Conservation (phyloP, 2,888 invertebrate species). For the Troglohyphantes excavatus region DNA sequence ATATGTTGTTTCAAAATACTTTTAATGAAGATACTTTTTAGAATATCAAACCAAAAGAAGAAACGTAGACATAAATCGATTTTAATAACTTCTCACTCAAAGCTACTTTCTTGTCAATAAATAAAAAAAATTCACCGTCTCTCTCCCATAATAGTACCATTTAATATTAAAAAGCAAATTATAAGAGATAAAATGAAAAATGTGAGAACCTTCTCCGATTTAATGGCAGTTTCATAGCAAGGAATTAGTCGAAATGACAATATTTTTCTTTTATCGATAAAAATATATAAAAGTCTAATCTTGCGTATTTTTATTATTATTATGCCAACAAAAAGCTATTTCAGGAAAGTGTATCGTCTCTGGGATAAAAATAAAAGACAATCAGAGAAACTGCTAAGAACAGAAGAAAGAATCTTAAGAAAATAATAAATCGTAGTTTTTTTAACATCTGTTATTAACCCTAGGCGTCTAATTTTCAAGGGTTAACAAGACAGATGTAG, state of each 20-base stretch:
- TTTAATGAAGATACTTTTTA: no score
- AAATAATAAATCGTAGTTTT: slow-evolving; percentile 16
- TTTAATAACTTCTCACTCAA: no score
- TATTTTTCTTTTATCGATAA: no score
- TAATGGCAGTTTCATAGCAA: neutral
- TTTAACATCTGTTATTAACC: slow-evolving; percentile 15
- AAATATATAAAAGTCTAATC: neutral
- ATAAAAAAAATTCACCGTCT: no score
- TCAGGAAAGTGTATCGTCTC: neutral
- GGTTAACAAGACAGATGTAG: neutral
- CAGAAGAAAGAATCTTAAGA: neutral
- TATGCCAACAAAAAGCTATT: slow-evolving; percentile 2
- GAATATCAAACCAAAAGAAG: no score
- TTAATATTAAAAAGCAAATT: no score
- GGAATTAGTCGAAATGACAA: neutral
- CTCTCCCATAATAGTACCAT: no score
- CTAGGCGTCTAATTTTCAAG: slow-evolving; percentile 1
- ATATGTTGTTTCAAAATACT: no score
- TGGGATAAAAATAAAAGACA: neutral
- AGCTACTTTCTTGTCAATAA: no score
- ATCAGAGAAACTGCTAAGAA: neutral
- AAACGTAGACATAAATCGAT: no score
- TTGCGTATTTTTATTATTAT: neutral
- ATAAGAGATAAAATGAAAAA: neutral
- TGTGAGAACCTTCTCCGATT: neutral